These are phyloP conservation scores for Strigamia maritima DNA, from an alignment of 2,888 invertebrate species.

Conservation along the genomic window DNA sequence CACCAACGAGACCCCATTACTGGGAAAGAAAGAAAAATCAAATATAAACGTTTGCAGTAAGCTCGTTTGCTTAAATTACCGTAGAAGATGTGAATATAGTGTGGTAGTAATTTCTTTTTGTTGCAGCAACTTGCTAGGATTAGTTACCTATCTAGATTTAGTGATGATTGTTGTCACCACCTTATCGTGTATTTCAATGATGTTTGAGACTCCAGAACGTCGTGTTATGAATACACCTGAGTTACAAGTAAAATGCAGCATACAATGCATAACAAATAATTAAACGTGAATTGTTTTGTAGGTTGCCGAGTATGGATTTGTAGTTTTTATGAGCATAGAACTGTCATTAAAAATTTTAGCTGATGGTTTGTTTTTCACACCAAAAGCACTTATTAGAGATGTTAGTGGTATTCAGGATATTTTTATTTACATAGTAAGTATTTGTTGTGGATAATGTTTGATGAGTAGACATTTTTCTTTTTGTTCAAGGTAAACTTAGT, in stretches of 20 bases:
- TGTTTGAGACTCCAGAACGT: conserved; percentile 93
- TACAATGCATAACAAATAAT: background rate
- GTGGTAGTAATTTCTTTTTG: no score
- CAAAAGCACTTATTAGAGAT: conserved; percentile 97
- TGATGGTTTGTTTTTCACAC: conserved; percentile 97
- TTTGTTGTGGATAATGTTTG: background rate
- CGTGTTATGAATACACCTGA: conserved; percentile 93
- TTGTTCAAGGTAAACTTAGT: conserved; percentile 78
- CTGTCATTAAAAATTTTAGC: conserved; percentile 91
- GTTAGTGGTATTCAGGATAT: conserved; percentile 94
- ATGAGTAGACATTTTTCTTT: background rate
- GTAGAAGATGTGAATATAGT: no score
- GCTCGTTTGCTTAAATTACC: conserved; percentile 33
- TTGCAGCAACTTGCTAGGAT: conserved; percentile 85
- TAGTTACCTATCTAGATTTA: conserved; percentile 99
- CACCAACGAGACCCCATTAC: conserved; percentile 89
- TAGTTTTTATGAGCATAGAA: conserved; percentile 96
- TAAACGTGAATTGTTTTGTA: conserved; percentile 46
- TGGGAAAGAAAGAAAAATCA: conserved; percentile 93
- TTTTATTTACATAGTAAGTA: conserved; percentile 88
- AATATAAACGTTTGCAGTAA: conserved; percentile 96
- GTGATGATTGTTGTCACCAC: conserved; percentile 98
- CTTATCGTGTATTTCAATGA: conserved; percentile 96
- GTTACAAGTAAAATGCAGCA: conserved; percentile 64
- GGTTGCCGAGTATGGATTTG: conserved; percentile 92